These are phyloP conservation scores for Drosophila barbarae DNA, from an alignment of 2,888 invertebrate genomes.

Conservation along the genomic window DNA sequence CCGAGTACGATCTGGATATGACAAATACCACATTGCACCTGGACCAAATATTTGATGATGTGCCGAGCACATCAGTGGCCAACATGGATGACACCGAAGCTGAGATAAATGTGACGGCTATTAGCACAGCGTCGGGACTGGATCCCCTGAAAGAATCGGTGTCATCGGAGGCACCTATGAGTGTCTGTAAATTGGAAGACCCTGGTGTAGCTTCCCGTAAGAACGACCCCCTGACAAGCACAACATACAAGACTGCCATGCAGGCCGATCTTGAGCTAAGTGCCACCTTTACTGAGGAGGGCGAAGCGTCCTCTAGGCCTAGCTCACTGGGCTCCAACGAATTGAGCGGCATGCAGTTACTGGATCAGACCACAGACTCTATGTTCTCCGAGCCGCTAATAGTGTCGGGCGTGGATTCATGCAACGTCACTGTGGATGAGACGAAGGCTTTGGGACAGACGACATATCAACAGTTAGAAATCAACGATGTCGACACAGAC, in stretches of 20 bases:
- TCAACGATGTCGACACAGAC: constrained; percentile 38
- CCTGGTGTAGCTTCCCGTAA: constrained; percentile 10
- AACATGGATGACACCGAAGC: constrained; percentile 37
- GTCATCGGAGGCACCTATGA: constrained; percentile 52
- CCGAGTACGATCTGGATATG: constrained; percentile 72
- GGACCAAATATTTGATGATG: constrained; percentile 74
- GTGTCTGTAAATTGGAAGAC: constrained; percentile 25
- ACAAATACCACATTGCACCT: constrained; percentile 61
- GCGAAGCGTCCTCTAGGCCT: neutral
- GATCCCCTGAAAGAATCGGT: constrained; percentile 62
- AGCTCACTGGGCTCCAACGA: constrained; percentile 46
- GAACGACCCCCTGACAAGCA: constrained; percentile 62
- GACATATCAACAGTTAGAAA: neutral
- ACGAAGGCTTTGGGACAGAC: constrained; percentile 11
- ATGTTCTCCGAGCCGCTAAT: constrained; percentile 65
- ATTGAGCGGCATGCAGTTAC: constrained; percentile 73
- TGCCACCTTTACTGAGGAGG: constrained; percentile 13
- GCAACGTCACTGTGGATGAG: constrained; percentile 56
- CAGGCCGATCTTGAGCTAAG: constrained; percentile 10
- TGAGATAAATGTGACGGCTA: constrained; percentile 50
- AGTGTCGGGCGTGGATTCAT: constrained; percentile 57
- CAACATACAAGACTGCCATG: constrained; percentile 43
- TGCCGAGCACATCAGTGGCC: constrained; percentile 45
- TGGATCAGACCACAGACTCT: constrained; percentile 74
- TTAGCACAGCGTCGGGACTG: constrained; percentile 19